Percentiles rank a stretch among this genome's conserved stretches.
Conservation (phyloP, 1,140 invertebrate species). For the Daktulosphaira vitifoliae region DNA sequence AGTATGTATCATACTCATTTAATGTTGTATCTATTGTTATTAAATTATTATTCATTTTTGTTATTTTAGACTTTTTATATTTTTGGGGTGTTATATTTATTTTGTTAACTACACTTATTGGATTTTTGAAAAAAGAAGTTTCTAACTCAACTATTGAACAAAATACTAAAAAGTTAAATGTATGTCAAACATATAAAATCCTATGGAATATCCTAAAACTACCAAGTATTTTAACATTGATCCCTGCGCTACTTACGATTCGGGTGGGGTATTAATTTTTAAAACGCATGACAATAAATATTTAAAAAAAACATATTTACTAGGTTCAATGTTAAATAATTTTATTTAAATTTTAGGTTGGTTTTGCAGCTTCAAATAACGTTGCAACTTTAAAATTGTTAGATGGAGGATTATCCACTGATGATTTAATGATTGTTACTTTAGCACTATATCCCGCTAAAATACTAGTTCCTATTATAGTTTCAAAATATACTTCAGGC, state of each 20-base stretch:
- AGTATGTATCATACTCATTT: neutral
- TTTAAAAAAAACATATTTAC: neutral
- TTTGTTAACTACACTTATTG: constrained; percentile 51
- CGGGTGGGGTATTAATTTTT: neutral
- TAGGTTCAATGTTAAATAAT: neutral
- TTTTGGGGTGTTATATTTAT: neutral
- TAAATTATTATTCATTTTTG: constrained; percentile 19
- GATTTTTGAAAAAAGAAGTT: neutral
- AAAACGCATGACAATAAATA: neutral
- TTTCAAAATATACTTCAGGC: constrained; percentile 81
- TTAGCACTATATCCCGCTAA: constrained; percentile 92
- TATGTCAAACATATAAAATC: constrained; percentile 1
- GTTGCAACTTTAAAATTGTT: constrained; percentile 90
- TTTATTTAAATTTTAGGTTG: neutral
- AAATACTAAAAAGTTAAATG: neutral
- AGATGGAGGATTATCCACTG: constrained; percentile 90
- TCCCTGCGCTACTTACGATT: neutral
- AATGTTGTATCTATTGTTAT: neutral
- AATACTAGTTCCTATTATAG: constrained; percentile 80
- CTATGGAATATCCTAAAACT: constrained; percentile 10
- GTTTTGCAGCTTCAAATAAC: constrained; percentile 40
- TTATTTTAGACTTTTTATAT: neutral
- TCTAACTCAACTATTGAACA: neutral
- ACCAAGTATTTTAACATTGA: neutral
- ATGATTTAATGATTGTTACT: constrained; percentile 82